These are phyloP conservation scores for Ceratosolen solmsi DNA, from an alignment of 1,140 invertebrate species.

Conservation along the genomic window DNA sequence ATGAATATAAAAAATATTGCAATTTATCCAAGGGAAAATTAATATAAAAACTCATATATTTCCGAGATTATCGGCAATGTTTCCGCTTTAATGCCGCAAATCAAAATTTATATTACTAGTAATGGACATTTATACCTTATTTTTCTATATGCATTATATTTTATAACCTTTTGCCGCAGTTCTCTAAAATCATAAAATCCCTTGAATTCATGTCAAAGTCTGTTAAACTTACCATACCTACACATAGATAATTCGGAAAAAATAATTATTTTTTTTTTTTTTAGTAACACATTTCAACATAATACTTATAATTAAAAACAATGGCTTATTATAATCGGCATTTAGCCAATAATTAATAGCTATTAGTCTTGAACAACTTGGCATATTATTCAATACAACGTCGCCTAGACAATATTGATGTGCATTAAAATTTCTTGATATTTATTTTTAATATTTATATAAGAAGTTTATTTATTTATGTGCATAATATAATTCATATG, in stretches of 20 bases:
- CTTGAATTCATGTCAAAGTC: conserved; percentile 14
- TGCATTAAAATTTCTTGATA: background rate
- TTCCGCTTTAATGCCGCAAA: conserved; percentile 6
- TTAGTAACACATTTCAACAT: too few species aligned
- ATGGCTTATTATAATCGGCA: background rate
- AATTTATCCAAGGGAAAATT: background rate
- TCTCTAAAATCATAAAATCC: conserved; percentile 13
- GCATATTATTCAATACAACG: too few species aligned
- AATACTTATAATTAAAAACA: background rate
- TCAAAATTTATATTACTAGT: conserved; percentile 16
- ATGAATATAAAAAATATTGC: background rate
- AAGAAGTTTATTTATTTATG: background rate
- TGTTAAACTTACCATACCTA: background rate
- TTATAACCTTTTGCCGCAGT: conserved; percentile 7
- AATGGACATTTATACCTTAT: conserved; percentile 15
- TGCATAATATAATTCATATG: background rate
- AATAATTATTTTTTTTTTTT: background rate
- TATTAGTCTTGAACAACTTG: background rate
- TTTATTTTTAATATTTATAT: background rate
- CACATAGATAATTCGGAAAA: background rate
- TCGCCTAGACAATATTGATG: background rate
- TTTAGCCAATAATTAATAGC: background rate
- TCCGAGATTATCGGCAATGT: conserved; percentile 14
- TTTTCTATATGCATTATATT: conserved; percentile 13
- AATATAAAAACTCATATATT: conserved; percentile 12